These are phyloP conservation scores for Protobothrops flavoviridis DNA, from an alignment of 2,113 vertebrate species.

Conservation along the genomic window DNA sequence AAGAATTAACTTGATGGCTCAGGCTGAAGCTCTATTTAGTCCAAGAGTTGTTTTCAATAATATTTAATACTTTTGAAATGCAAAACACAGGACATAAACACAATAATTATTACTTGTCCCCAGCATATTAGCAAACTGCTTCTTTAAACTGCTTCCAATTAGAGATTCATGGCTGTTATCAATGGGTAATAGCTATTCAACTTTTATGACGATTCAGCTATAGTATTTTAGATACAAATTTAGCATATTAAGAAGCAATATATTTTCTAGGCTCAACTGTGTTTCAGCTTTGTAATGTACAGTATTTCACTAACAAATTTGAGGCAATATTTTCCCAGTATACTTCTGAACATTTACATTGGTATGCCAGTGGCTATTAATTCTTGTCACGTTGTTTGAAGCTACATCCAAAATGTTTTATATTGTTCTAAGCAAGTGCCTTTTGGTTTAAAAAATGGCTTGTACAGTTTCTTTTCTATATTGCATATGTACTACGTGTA, in stretches of 20 bases:
- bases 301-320: conserved; percentile 2
- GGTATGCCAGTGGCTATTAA: conserved; percentile 11
- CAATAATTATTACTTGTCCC: neutral
- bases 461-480: conserved; percentile 41
- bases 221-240: conserved; percentile 31
- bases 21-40: neutral
- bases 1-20: neutral
- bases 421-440: conserved; percentile 54
- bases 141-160: neutral
- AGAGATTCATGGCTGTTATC: neutral
- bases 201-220: neutral
- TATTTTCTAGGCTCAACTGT: neutral
- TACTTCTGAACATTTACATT: neutral
- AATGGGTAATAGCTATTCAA: neutral
- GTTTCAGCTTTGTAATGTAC: conserved; percentile 11
- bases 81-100: neutral
- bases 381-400: conserved; percentile 28
- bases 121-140: neutral
- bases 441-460: conserved; percentile 64
- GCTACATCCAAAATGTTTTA: conserved; percentile 15
- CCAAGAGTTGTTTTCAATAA: neutral
- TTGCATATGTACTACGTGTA: conserved; percentile 44
- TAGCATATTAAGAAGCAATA: neutral
- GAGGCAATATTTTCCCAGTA: conserved; percentile 43
- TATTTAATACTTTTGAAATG: neutral